Base-by-base conservation (phyloP, 2,888 invertebrate genomes). In the Diloba caeruleocephala region DNA sequence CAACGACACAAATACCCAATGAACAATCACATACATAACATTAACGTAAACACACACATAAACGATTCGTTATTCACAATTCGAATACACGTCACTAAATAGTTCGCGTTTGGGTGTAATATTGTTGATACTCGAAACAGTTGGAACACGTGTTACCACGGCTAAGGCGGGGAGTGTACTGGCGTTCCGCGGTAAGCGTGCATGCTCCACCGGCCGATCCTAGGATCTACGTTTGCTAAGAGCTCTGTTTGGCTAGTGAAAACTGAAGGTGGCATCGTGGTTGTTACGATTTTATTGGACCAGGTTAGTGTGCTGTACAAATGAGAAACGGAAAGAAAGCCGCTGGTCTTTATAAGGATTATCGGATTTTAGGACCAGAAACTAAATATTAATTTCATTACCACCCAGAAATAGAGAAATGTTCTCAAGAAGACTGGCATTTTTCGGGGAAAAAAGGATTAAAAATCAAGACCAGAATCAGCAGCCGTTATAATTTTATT, bases 1-100 rank as follows among this genome's bases (percentile, higher is more conserved):
- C 36, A 49, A 51, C 28, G 25, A 28, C 32, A 33, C 43, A 33
- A 45, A 29, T 52, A 58, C 54, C 62, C 58, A 65, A 61, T 62
- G 51, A 62, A 65, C 55, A 44, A 71, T 49, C 61, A 62, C 56
- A 58, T 63, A 57, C 26, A 33, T 19, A 60, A 66, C 49, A 44
- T 65, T 53, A 46, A 66, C 49, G 50, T 55, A 49, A 48, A 62
- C 72, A 65, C 69, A 66, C 67, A 68, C 58, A 56, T 44, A 56
- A 61, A 71, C 29, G 52, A 62, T 62, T 53, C 41, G 42, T 54
- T 66, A 53, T 63, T 52, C 65, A 65, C 69, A 51, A 69, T 62
- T 65, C 41, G 38, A 33, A 56, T 39, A 61, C 62, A 54, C 64
- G 64, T 68, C 65, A 65, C 65, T 41, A 32, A 26, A 60, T 32